phyloP scores from a whole-genome alignment of 2,113 vertebrate species.

The Xiphias gladius region DNA sequence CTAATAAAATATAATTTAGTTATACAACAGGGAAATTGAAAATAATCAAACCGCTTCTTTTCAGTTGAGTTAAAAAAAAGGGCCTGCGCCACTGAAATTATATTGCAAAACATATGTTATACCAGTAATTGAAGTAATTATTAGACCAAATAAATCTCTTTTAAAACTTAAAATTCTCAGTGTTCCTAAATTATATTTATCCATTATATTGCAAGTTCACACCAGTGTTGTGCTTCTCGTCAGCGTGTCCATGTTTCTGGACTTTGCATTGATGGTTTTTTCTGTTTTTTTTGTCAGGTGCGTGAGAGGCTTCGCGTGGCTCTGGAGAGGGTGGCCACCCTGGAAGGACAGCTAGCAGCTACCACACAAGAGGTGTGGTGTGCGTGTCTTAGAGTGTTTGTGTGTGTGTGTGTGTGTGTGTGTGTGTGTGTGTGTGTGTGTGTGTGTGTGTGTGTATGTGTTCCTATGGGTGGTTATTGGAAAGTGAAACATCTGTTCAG shows the following conservation, averaged over 20 bases:
- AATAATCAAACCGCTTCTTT: background rate
- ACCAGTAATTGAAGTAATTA: background rate
- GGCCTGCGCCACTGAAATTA: background rate
- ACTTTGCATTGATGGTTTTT: background rate
- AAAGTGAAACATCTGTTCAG: constrained; percentile 55
- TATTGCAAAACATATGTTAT: background rate
- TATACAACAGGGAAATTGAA: background rate
- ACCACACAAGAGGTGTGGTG: constrained; percentile 91
- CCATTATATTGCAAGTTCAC: no score
- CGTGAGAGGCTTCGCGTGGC: constrained; percentile 93
- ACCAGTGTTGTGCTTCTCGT: background rate
- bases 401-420: constrained; percentile 1
- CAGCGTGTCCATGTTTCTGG: background rate
- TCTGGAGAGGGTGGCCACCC: constrained; percentile 91
- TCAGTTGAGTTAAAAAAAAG: background rate
- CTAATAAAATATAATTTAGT: background rate
- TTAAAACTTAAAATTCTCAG: background rate
- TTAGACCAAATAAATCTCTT: background rate
- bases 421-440: background rate
- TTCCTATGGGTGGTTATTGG: background rate
- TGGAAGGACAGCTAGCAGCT: constrained; percentile 92
- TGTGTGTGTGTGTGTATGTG: background rate
- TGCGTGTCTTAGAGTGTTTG: background rate
- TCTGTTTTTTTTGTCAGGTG: constrained; percentile 83
- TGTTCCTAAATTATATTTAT: background rate